Percentiles rank a stretch among this genome's conserved stretches.
Evolutionary conservation across 2,888 invertebrate species (phyloP).

Genomic region (Cheilosia pagana): DNA sequence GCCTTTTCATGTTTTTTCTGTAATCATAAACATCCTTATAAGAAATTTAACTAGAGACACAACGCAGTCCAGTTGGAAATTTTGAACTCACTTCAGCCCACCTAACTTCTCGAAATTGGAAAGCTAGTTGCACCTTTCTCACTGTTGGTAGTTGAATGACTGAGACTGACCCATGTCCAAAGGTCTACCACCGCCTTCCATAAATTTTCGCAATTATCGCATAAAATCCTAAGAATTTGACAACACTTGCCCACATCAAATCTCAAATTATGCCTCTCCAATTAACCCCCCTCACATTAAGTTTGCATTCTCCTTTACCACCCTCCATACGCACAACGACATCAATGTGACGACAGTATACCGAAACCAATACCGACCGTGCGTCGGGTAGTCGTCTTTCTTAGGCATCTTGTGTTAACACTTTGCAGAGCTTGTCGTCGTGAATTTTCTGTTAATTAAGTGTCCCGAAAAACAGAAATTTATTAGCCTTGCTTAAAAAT

Average conservation of each 20-base stretch:
- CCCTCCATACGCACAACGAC: neutral
- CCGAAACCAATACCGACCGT: neutral
- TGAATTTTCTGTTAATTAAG: constrained; percentile 63
- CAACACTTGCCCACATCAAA: constrained; percentile 1
- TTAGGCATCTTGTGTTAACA: constrained; percentile 45
- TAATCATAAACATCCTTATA: too few relatives aligned
- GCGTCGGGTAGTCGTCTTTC: constrained; percentile 16
- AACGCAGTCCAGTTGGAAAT: too few relatives aligned
- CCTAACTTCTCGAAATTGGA: neutral
- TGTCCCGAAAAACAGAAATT: constrained; percentile 40
- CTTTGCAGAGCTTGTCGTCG: constrained; percentile 50
- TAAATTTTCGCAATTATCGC: constrained; percentile 19
- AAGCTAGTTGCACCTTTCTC: too few relatives aligned
- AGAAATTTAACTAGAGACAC: too few relatives aligned
- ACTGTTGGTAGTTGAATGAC: neutral
- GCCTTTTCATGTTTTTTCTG: too few relatives aligned
- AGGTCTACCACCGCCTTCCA: neutral
- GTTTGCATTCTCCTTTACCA: neutral
- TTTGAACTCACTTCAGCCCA: too few relatives aligned
- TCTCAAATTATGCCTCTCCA: constrained; percentile 22
- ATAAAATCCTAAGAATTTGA: neutral
- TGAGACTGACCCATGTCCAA: neutral
- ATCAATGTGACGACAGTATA: constrained; percentile 1
- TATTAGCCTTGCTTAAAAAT: neutral
- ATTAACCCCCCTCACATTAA: constrained; percentile 28